These are phyloP conservation scores for Vultur gryphus DNA, from an alignment of 2,797 vertebrate genomes.

Conservation along the genomic window DNA sequence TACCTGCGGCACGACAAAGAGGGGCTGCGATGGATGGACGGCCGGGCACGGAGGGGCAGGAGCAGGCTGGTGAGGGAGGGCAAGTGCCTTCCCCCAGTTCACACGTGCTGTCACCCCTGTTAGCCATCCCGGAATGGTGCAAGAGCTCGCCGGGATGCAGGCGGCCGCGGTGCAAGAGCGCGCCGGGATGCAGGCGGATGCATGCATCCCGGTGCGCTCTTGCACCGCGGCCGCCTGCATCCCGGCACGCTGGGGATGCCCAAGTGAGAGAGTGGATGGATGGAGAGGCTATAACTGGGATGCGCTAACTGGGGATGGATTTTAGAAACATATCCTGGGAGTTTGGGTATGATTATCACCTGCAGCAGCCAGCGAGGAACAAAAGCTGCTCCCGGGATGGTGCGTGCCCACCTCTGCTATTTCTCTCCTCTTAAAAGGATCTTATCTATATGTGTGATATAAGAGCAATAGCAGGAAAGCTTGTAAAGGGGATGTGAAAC, in stretches of 20 bases:
- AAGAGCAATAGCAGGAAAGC: background rate
- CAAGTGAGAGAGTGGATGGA: no score
- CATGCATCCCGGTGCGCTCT: background rate
- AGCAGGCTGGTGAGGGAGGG: background rate
- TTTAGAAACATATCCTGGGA: background rate
- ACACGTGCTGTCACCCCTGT: fast-evolving
- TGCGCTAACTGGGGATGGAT: background rate
- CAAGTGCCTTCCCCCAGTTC: background rate
- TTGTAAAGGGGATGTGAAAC: background rate
- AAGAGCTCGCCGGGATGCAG: background rate
- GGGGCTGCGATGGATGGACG: background rate
- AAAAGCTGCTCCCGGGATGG: background rate
- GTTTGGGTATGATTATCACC: background rate
- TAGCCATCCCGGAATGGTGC: background rate
- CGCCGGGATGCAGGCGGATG: fast-evolving
- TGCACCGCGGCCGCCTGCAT: background rate
- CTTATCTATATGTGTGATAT: fast-evolving
- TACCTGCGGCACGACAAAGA: constrained; percentile 72
- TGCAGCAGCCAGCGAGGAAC: background rate
- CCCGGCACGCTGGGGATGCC: background rate
- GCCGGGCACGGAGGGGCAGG: background rate
- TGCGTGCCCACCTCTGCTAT: background rate
- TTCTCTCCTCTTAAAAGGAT: background rate
- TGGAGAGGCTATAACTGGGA: no score
- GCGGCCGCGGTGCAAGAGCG: background rate